Evolutionary conservation across 2,113 vertebrate species (phyloP), one percentile per base, ranked within the genome.

Genomic region (Coreoperca whiteheadi): DNA sequence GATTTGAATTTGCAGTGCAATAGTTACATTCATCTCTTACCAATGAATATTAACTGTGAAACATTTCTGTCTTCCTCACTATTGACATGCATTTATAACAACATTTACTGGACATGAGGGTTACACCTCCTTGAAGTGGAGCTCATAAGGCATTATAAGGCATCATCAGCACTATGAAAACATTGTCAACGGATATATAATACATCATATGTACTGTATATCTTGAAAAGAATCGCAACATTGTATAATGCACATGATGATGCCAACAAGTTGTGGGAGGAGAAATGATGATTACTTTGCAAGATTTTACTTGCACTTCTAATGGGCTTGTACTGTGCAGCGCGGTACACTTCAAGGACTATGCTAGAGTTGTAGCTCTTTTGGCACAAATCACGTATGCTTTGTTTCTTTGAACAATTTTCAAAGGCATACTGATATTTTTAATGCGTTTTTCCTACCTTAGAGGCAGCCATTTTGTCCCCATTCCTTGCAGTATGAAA

Each of bases 1-100:
- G 39, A 82, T 85, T 68, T 79, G 6, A 67, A 57, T 67, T 69
- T 85, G 23, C 48, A 23, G 61, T 87, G 83, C 79, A 87, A 68
- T 86, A 82, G 34, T 16, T 51, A 23, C 53, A 82, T 64, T 48
- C 28, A 10, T 73, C 69, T 68, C 68, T 59, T 63, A 75, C 37
- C 53, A 82, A 61, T 86, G 23, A 71, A 48, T n/a, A 10, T 79
- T 1, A 73, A 85, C 77, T 67, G 71, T 78, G 78, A 86, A 28
- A 48, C 32, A 32, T 48, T 69, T 77, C 46, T 69, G 75, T 87
- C 79, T 82, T 88, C 81, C 81, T 72, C 61, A 34, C 28, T 70
- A 2, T 71, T 54, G 48, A 78, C 9, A 6, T 46, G 6, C 53
- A 65, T 81, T 69, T 37, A 74, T 61, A 56, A 53, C 14, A n/a